Evolutionary conservation across 2,113 vertebrate species (phyloP), one percentile per base, ranked within the genome.

Genomic region (Oncorhynchus clarkii): DNA sequence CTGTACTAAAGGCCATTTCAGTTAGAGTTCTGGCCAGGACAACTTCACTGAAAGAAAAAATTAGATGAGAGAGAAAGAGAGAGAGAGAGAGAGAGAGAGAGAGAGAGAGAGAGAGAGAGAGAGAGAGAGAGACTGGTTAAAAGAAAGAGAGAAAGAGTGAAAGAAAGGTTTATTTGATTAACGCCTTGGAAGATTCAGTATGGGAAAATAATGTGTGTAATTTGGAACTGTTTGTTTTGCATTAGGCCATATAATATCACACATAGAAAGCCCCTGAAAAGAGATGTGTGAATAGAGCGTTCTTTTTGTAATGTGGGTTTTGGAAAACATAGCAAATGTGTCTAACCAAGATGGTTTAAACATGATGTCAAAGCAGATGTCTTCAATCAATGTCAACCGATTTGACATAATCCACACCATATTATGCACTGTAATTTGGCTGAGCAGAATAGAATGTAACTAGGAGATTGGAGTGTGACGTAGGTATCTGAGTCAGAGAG

Each of bases 1-100:
- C 87, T 91, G 88, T 90, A 84, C 86, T 90, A 8, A 64, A 71
- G 84, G 87, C 82, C 75, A 85, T 84, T 92, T 85, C 82, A 84
- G 79, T 76, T 80, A 67, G 79, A 89, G 85, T 82, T 91, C 83
- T 68, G 82, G 87, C 87, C 86, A 89, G 90, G 92, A 89, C 87
- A 85, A 80, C 87, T 88, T 86, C 87, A 80, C 85, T 5, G 85
- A 89, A 88, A 89, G 85, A 69, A 57, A 73, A 49, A 71, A 39
- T 48, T 18, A 39, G 80, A 70, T 6, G 9, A 4, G 3, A 31
- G 29, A 29, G 29, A 4, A 0, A 29, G 4, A 29, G 29, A 29
- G 29, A 29, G 4, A 29, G 29, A 4, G 29, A 29, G 29, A 31
- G 64, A 11, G 18, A 81, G 73, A 18, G 62, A 26, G 34, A 75